Base-by-base conservation (phyloP, 2,113 vertebrate species). In the Xiphophorus maculatus region DNA sequence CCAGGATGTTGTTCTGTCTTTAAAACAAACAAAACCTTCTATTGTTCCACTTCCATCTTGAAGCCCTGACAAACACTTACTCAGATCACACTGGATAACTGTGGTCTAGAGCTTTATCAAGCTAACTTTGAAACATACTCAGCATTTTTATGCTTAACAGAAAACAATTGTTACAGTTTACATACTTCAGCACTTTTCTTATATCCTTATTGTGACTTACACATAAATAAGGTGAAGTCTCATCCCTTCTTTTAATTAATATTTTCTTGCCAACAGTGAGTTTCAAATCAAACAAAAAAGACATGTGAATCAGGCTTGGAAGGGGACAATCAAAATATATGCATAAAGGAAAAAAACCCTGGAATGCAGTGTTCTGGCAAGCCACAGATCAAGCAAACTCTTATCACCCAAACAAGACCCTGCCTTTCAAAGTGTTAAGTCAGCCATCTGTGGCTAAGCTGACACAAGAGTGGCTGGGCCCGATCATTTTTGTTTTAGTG, bases 21-120 rank as follows among this genome's bases (percentile, higher is more conserved):
- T 65, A 64, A 82, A 82, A 79, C 75, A 68, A 77, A 79, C 60
- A 73, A 81, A 79, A 77, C 71, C 13, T 84, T 15, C 27, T n/a
- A 4, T 4, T 37, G 68, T 72, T 73, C 44, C 19, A 66, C 54
- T 76, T 74, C 40, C 72, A 25, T 65, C 35, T 48, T 69, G 10
- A 48, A 12, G 63, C 74, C 62, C 30, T 68, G 67, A 77, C 69
- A 66, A 63, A 67, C 0, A 65, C 80, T 69, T 75, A 86, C 69
- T 87, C 76, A 83, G 83, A 76, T 71, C 66, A 65, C 29, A 42
- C 22, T 66, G 62, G 74, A 29, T 68, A 73, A 77, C 51, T 58
- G 66, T 51, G 17, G n/a, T 12, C 70, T 63, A 71, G 51, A 63
- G 72, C 69, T 82, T 42, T 70, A 69, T 29, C 14, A 12, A 32